A percentile compares a stretch with the other conserved stretches of the same genome.
Evolutionary conservation across 2,797 vertebrate species (phyloP).

Genomic region (Percopsis omiscomaycus): DNA sequence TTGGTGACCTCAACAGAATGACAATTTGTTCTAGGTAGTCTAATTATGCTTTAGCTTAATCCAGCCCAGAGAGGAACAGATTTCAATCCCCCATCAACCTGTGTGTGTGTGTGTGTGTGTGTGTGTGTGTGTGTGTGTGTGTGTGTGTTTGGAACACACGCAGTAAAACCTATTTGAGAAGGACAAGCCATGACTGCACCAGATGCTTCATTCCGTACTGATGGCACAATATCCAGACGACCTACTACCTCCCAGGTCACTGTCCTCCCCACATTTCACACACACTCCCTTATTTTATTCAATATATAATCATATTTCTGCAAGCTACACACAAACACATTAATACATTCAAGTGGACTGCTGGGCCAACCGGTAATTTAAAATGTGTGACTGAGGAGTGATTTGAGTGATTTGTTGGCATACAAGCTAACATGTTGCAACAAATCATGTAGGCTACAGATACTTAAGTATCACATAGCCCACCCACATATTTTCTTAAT

Average conservation of each 20-base stretch:
- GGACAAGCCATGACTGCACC: constrained; percentile 28
- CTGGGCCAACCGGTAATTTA: constrained; percentile 34
- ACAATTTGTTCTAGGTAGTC: constrained; percentile 14
- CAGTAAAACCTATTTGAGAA: constrained; percentile 29
- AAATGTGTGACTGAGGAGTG: constrained; percentile 22
- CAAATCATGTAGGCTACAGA: constrained; percentile 32
- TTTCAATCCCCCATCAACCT: constrained; percentile 14
- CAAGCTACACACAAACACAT: constrained; percentile 19
- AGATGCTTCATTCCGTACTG: constrained; percentile 53
- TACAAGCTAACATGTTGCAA: constrained; percentile 29
- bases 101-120: constrained; percentile 24
- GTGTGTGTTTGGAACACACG: not conserved
- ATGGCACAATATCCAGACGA: constrained; percentile 51
- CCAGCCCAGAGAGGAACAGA: not conserved
- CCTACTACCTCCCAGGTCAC: constrained; percentile 47
- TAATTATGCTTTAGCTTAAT: not conserved
- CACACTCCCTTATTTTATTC: constrained; percentile 30
- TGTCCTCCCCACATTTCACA: constrained; percentile 5
- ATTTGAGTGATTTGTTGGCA: constrained; percentile 30
- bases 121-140: constrained; percentile 28
- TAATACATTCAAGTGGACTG: constrained; percentile 24
- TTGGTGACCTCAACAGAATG: not conserved
- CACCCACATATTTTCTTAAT: not conserved
- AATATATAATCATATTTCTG: constrained; percentile 48
- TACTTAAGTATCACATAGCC: constrained; percentile 23